Conservation (phyloP, 2,888 invertebrate species). For the Prosopocoilus inquinatus region DNA sequence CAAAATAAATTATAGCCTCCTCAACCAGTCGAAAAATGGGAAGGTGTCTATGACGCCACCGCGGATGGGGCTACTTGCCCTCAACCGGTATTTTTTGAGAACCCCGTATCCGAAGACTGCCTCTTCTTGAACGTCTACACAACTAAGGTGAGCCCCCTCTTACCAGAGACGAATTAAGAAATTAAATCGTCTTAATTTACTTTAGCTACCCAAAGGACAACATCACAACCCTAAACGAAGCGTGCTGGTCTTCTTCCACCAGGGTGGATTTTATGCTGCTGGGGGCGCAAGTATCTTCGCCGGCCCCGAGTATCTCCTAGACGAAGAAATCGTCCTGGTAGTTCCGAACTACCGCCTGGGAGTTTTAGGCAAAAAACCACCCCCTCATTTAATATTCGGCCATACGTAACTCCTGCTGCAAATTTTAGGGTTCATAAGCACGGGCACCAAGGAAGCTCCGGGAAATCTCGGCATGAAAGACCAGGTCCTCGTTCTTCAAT, state of each 20-base stretch:
- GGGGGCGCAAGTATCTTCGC: slow-evolving; percentile 58
- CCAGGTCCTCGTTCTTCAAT: slow-evolving; percentile 64
- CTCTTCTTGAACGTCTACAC: slow-evolving; percentile 64
- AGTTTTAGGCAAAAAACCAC: slow-evolving; percentile 48
- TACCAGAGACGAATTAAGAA: too few relatives aligned
- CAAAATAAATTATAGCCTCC: slow-evolving; percentile 37
- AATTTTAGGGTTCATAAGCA: slow-evolving; percentile 51
- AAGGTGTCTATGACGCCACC: slow-evolving; percentile 43
- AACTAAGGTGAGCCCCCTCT: neutral
- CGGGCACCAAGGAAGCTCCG: slow-evolving; percentile 63
- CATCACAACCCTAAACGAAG: slow-evolving; percentile 50
- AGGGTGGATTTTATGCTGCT: slow-evolving; percentile 63
- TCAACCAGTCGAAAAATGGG: slow-evolving; percentile 42
- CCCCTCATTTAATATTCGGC: neutral
- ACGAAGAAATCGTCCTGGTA: slow-evolving; percentile 64
- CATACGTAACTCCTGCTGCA: neutral
- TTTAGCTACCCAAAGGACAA: slow-evolving; percentile 40
- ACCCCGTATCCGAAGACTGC: slow-evolving; percentile 60
- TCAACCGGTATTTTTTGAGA: slow-evolving; percentile 35
- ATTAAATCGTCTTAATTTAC: neutral
- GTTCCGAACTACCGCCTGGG: slow-evolving; percentile 65
- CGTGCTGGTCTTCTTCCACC: slow-evolving; percentile 67
- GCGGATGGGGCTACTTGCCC: slow-evolving; percentile 45
- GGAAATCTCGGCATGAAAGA: slow-evolving; percentile 72
- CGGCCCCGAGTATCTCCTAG: slow-evolving; percentile 64